Conservation (phyloP, 2,113 vertebrate genomes). For the Orthonyx spaldingii region DNA sequence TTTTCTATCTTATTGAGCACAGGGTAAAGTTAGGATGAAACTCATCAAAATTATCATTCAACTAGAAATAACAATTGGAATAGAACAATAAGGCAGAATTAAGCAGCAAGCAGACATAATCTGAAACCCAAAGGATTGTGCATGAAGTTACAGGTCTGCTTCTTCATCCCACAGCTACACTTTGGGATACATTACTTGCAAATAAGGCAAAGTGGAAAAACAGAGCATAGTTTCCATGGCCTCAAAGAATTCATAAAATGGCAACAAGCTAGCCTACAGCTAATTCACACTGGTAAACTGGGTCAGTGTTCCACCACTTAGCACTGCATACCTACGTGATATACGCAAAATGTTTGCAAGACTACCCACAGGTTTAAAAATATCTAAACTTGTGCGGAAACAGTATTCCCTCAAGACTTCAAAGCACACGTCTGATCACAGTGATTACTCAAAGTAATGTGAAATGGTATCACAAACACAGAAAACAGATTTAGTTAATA, state of each 20-base stretch:
- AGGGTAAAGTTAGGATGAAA: not conserved
- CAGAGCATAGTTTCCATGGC: not conserved
- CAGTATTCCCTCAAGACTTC: not conserved
- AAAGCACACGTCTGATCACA: not conserved
- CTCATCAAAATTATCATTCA: not conserved
- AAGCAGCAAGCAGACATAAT: not conserved
- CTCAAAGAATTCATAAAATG: constrained; percentile 17
- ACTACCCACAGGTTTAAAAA: not conserved
- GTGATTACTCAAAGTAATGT: not conserved
- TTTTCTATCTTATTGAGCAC: not conserved
- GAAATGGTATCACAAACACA: not conserved
- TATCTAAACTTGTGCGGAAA: not conserved
- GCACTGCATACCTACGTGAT: not conserved
- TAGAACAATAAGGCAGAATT: not conserved
- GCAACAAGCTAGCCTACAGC: constrained; percentile 29
- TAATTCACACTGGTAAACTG: not conserved
- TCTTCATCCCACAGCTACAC: not conserved
- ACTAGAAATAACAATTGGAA: not conserved
- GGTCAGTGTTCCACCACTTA: constrained; percentile 13
- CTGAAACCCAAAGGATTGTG: not conserved
- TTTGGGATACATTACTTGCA: not conserved
- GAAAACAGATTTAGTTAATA: not conserved
- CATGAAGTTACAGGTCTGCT: not conserved
- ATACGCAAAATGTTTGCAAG: not conserved
- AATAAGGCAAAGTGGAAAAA: not conserved